Percentiles rank a stretch among this genome's conserved stretches.
Evolutionary conservation across 2,797 vertebrate species (phyloP).

Genomic region (Acipenser oxyrinchus): DNA sequence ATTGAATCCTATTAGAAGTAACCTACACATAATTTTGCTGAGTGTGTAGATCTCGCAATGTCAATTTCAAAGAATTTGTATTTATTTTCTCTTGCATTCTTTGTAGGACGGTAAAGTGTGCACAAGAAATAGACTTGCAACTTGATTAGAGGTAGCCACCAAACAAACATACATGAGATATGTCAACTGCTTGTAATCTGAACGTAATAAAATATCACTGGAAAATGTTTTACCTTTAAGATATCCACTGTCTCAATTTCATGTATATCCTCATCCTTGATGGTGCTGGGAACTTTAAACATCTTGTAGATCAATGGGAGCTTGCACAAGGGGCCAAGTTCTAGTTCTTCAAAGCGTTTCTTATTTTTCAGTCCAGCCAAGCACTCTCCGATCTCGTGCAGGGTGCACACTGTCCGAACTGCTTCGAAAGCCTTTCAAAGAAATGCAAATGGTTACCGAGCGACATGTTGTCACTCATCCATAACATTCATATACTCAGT

Average conservation of each 20-base stretch:
- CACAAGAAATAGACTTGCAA: too few species aligned
- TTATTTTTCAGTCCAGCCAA: constrained; percentile 63
- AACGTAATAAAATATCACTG: not conserved
- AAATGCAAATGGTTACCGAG: too few species aligned
- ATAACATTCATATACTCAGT: too few species aligned
- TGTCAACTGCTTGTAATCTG: not conserved
- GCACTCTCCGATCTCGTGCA: constrained; percentile 60
- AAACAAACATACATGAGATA: too few species aligned
- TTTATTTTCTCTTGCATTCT: too few species aligned
- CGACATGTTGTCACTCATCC: too few species aligned
- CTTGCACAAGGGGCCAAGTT: constrained; percentile 66
- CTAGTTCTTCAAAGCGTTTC: constrained; percentile 61
- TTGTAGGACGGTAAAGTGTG: too few species aligned
- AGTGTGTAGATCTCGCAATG: too few species aligned
- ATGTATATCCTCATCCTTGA: constrained; percentile 62
- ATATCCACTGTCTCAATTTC: constrained; percentile 63
- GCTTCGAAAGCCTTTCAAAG: constrained; percentile 43
- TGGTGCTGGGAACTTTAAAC: constrained; percentile 57
- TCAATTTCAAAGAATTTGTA: too few species aligned
- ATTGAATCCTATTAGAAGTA: too few species aligned
- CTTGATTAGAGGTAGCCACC: too few species aligned
- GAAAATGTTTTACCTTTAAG: constrained; percentile 45
- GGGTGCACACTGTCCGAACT: constrained; percentile 48
- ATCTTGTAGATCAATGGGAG: constrained; percentile 56
- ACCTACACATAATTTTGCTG: too few species aligned